A percentile compares a stretch with the other conserved stretches of the same genome.
Evolutionary conservation across 2,888 invertebrate genomes (phyloP).

Genomic region (Diachrysia chrysitis): DNA sequence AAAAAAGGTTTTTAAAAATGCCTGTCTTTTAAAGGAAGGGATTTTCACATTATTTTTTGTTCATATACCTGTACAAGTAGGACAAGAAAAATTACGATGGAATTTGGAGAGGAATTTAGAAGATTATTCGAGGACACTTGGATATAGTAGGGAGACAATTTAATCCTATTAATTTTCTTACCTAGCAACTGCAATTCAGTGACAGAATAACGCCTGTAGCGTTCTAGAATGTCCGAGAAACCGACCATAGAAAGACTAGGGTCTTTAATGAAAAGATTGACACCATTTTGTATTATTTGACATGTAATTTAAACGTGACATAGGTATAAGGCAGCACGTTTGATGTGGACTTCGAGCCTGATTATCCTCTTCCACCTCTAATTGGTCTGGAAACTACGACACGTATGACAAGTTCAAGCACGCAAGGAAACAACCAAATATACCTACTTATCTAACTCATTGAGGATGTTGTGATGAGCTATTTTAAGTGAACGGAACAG

Average conservation of each 20-base stretch:
- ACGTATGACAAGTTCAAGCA: conserved; percentile 33
- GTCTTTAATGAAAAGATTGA: conserved; percentile 49
- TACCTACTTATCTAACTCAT: conserved; percentile 22
- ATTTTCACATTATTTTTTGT: not conserved
- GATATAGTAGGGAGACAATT: conserved; percentile 16
- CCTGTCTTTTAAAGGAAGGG: not conserved
- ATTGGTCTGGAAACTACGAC: conserved; percentile 42
- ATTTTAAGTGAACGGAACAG: conserved; percentile 2
- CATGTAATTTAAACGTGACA: conserved; percentile 26
- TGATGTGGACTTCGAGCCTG: conserved; percentile 19
- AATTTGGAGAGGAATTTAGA: not conserved
- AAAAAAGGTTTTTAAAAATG: not conserved
- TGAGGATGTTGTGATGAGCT: conserved; percentile 21
- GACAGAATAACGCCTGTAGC: not conserved
- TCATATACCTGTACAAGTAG: not conserved
- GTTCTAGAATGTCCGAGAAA: conserved; percentile 27
- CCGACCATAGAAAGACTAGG: conserved; percentile 28
- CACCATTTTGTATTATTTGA: conserved; percentile 33
- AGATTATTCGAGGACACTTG: too few relatives aligned
- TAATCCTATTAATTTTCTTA: conserved; percentile 22
- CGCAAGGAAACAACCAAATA: conserved; percentile 40
- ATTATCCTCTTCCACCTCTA: conserved; percentile 51
- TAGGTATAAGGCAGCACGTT: conserved; percentile 26
- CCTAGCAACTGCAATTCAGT: conserved; percentile 15
- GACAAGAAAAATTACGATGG: not conserved